Base-by-base conservation (phyloP, 1,140 invertebrate species). In the Coenobita brevimanus region DNA sequence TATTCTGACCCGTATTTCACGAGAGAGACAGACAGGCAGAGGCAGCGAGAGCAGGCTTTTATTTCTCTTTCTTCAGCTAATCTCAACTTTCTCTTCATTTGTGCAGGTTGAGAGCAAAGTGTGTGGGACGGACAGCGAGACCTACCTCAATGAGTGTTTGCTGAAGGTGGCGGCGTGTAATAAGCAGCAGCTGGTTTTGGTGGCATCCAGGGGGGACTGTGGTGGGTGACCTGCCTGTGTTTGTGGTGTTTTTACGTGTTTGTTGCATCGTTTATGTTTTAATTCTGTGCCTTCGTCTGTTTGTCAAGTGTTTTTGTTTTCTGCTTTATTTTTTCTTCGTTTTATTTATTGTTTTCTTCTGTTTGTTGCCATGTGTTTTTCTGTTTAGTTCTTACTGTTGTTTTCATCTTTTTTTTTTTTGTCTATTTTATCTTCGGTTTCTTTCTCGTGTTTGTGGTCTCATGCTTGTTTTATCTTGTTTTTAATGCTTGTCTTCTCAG, bases 141-240 rank as follows among this genome's bases (percentile, higher is more conserved):
- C 96, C 50, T 97, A 97, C 92, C 92, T 93, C 24, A 96, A 94
- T 91, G 96, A 97, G 92, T 97, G 97, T 92, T 94, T 95, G 80
- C 92, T 97, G 91, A 93, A 93, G 90, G 93, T 93, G 71, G 92
- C 92, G n/a, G 94, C 96, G 27, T 97, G 96, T 92, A 93, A 93
- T 73, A 93, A 94, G 69, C 94, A 95, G 91, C 94, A 94, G 83
- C 93, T 94, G 85, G 94, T 97, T 87, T 92, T 93, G 36, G 94
- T 97, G 46, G 95, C 95, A 41, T 97, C 96, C 92, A 95, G 95
- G 92, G 97, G 97, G 76, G 94, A 96, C 90, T 98, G 97, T 92
- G 96, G 97, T 98, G 93, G 95, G 96, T 41, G 10, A n/a, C 82
- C 17, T 10, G 30, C 15, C 13, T 38, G 46, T 76, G 50, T 75